Evolutionary conservation across 92 coral and sea anemone genomes (phyloP).

Genomic region (Epizoanthus ramosus): DNA sequence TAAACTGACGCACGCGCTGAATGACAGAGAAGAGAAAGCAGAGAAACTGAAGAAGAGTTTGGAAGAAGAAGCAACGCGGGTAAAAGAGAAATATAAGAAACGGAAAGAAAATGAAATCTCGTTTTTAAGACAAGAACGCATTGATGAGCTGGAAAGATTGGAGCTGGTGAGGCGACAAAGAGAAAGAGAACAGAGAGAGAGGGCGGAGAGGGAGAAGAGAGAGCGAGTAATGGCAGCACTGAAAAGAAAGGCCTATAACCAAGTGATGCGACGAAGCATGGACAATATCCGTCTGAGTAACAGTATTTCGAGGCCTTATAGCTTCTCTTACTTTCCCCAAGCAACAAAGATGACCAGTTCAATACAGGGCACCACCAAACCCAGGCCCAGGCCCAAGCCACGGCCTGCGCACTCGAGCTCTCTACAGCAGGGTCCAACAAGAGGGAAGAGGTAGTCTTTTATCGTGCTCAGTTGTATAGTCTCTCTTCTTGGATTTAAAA

Average conservation of each 20-base stretch:
- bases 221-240: conserved; percentile 53
- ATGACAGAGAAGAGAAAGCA: conserved; percentile 69
- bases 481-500: too few species aligned
- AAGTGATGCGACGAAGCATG: conserved; percentile 61
- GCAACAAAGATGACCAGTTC: not conserved
- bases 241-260: conserved; percentile 66
- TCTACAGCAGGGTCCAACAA: too few species aligned
- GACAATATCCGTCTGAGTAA: conserved; percentile 52
- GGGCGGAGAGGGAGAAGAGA: conserved; percentile 56
- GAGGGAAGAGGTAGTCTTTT: too few species aligned
- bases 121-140: conserved; percentile 59
- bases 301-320: conserved; percentile 64
- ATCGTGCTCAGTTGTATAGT: too few species aligned
- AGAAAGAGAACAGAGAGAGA: conserved; percentile 61
- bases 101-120: conserved; percentile 55
- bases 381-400: too few species aligned
- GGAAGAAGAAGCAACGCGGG: conserved; percentile 45
- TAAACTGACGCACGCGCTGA: conserved; percentile 69
- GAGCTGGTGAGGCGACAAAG: conserved; percentile 50
- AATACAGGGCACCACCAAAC: too few species aligned
- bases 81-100: conserved; percentile 44
- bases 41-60: conserved; percentile 48
- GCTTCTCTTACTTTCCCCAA: conserved; percentile 73
- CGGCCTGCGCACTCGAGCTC: too few species aligned
- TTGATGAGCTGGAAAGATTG: conserved; percentile 56